These are phyloP conservation scores for Pristionchus entomophagus DNA, from an alignment of 2,888 invertebrate species.

Conservation along the genomic window DNA sequence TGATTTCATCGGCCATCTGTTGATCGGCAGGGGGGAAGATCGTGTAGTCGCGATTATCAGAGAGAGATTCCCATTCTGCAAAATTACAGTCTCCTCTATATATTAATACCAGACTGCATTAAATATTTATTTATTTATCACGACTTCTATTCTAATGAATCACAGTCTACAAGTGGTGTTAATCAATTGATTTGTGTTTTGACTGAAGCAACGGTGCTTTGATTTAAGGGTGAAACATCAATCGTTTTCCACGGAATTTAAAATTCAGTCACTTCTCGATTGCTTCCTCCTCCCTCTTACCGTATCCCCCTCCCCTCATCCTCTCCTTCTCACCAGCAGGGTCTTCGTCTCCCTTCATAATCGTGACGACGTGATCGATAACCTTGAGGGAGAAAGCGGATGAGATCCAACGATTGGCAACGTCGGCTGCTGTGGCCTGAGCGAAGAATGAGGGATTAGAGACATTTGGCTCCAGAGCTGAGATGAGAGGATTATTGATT, in stretches of 20 bases:
- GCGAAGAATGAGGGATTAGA: neutral
- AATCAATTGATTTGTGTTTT: too few species aligned
- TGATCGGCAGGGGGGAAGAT: conserved; percentile 54
- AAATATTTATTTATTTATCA: too few species aligned
- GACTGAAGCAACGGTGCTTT: too few species aligned
- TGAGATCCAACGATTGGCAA: conserved; percentile 59
- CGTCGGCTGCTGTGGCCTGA: conserved; percentile 57
- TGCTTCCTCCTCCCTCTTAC: neutral
- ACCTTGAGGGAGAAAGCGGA: conserved; percentile 55
- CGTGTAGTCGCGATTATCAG: conserved; percentile 60
- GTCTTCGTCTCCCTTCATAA: conserved; percentile 63
- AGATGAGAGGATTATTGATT: neutral
- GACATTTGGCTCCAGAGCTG: neutral
- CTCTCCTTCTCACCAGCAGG: conserved; percentile 53
- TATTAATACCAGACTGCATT: too few species aligned
- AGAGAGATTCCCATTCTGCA: conserved; percentile 56
- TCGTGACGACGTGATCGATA: conserved; percentile 57
- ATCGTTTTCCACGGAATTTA: too few species aligned
- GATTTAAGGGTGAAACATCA: too few species aligned
- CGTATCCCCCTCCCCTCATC: neutral
- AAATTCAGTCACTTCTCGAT: neutral
- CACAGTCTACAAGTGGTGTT: too few species aligned
- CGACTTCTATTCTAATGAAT: too few species aligned
- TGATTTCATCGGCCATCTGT: conserved; percentile 53
- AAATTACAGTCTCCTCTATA: too few species aligned